A percentile compares a stretch with the other conserved stretches of the same genome.
Conservation (phyloP, 2,797 vertebrate genomes). For the Coccyzus lansbergi region DNA sequence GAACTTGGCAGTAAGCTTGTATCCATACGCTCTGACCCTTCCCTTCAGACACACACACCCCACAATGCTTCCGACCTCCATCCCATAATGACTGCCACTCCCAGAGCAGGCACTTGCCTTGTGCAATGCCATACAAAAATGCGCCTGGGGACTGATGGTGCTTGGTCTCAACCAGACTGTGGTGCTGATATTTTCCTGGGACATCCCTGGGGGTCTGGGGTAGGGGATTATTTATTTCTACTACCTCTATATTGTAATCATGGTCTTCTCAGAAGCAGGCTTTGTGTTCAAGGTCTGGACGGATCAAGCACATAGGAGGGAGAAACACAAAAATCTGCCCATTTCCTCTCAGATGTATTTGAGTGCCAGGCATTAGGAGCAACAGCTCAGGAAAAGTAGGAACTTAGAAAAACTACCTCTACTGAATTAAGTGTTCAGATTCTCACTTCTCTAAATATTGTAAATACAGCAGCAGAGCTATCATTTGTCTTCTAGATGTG, state of each 20-base stretch:
- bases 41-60: no score
- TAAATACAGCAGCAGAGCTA: not conserved
- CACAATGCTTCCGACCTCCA: not conserved
- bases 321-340: not conserved
- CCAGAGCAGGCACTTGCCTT: not conserved
- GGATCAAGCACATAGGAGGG: not conserved
- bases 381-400: not conserved
- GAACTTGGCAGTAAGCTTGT: not conserved
- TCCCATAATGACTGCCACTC: not conserved
- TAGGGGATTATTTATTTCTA: not conserved
- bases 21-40: not conserved
- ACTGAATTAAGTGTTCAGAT: not conserved
- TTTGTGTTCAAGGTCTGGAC: not conserved
- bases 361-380: not conserved
- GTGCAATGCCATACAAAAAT: not conserved
- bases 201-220: not conserved
- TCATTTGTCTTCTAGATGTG: not conserved
- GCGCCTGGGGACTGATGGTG: accelerated
- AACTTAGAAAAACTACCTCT: not conserved
- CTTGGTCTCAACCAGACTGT: not conserved
- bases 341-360: not conserved
- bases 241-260: not conserved
- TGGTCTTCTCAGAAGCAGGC: not conserved
- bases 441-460: not conserved
- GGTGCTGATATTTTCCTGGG: not conserved